These are phyloP conservation scores for Lacerta agilis DNA, from an alignment of 2,797 vertebrate species.

Conservation along the genomic window DNA sequence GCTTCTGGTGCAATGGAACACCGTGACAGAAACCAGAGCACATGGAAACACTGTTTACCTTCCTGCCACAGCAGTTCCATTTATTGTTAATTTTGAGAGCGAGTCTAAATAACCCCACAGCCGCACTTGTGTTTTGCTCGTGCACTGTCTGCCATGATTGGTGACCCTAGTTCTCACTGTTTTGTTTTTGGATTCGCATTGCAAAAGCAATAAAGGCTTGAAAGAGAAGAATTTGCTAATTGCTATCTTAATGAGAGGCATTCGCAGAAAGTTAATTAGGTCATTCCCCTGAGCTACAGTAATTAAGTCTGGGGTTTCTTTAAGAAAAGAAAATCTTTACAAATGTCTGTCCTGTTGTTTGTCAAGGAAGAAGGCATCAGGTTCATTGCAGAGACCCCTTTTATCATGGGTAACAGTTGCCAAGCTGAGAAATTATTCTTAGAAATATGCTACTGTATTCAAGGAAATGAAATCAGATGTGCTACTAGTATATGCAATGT, in stretches of 20 bases:
- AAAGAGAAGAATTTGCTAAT: constrained; percentile 40
- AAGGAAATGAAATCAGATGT: constrained; percentile 27
- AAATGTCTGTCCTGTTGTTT: constrained; percentile 10
- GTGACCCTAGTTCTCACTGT: constrained; percentile 21
- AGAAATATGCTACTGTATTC: constrained; percentile 2
- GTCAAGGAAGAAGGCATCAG: neutral
- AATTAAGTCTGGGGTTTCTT: neutral
- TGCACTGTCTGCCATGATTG: neutral
- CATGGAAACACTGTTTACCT: too few relatives aligned
- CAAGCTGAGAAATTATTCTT: constrained; percentile 7
- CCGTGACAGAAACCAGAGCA: too few relatives aligned
- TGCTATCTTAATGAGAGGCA: constrained; percentile 43
- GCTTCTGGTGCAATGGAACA: too few relatives aligned
- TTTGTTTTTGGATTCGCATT: constrained; percentile 31
- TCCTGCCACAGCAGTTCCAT: neutral
- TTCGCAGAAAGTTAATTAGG: constrained; percentile 35
- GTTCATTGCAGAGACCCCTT: neutral
- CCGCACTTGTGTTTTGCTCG: neutral
- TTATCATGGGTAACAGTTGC: constrained; percentile 3
- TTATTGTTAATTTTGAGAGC: neutral
- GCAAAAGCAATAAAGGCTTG: constrained; percentile 1
- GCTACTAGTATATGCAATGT: constrained; percentile 7
- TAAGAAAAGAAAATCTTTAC: neutral
- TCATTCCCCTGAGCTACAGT: constrained; percentile 21
- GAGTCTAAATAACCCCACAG: neutral